phyloP scores from a whole-genome alignment of 1,140 invertebrate species.

The Eubasilissa regina region DNA sequence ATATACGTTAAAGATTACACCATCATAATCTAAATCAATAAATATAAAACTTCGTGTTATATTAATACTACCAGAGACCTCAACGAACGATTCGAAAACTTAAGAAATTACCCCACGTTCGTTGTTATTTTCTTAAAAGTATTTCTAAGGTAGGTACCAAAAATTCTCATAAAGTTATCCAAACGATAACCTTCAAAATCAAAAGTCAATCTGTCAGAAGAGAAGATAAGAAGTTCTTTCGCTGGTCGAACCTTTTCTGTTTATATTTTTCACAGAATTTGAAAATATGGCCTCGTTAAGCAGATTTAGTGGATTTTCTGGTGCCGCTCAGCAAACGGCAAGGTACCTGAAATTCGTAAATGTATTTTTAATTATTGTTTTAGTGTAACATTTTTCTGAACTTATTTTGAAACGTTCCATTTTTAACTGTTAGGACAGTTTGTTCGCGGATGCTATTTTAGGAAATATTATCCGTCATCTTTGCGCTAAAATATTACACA shows the following conservation, averaged over 20 bases:
- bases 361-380: conserved; percentile 29
- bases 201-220: conserved; percentile 51
- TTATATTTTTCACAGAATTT: conserved; percentile 37
- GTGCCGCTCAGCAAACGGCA: conserved; percentile 39
- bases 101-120: too few relatives aligned
- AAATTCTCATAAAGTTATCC: not conserved
- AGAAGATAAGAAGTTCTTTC: conserved; percentile 46
- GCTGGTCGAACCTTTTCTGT: conserved; percentile 24
- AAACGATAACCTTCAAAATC: conserved; percentile 55
- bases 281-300: conserved; percentile 42
- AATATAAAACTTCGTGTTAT: too few relatives aligned
- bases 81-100: too few relatives aligned
- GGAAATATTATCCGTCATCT: conserved; percentile 30
- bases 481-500: conserved; percentile 35
- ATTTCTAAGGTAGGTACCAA: not conserved
- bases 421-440: not conserved
- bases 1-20: too few relatives aligned
- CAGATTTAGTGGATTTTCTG: conserved; percentile 36
- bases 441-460: not conserved
- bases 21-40: too few relatives aligned
- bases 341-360: conserved; percentile 22
- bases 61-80: too few relatives aligned
- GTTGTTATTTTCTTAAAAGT: not conserved
- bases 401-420: conserved; percentile 43
- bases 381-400: conserved; percentile 16